phyloP scores from a whole-genome alignment of 1,140 invertebrate species.

The Heterodera schachtii region DNA sequence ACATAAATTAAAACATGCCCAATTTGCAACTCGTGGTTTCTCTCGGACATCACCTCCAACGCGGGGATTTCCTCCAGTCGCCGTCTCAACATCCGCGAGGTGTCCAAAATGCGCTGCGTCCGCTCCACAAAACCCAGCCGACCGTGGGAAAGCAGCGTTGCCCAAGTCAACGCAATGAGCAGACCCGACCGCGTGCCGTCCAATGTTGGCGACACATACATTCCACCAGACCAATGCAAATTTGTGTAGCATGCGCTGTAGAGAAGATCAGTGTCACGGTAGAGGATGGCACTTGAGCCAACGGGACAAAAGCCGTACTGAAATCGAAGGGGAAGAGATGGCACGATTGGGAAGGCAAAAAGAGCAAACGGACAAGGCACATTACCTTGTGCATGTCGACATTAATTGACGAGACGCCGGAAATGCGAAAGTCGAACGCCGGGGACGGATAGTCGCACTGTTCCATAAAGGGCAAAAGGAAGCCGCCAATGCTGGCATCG shows the following conservation, averaged over 20 bases:
- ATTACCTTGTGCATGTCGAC: conserved; percentile 93
- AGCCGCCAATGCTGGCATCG: conserved; percentile 88
- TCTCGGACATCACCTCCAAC: conserved; percentile 48
- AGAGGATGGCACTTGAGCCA: conserved; percentile 53
- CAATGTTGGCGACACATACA: conserved; percentile 53
- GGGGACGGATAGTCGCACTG: conserved; percentile 79
- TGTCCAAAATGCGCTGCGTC: conserved; percentile 49
- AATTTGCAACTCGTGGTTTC: too few species aligned
- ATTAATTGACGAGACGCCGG: conserved; percentile 93
- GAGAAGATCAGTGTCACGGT: conserved; percentile 48
- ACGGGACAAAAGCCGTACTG: conserved; percentile 56
- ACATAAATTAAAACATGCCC: too few species aligned
- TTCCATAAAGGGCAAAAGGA: conserved; percentile 87
- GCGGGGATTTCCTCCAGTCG: conserved; percentile 37
- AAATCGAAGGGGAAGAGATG: too few species aligned
- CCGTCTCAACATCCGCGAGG: conserved; percentile 29
- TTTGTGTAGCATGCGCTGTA: conserved; percentile 52
- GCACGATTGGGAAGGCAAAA: too few species aligned
- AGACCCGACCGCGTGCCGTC: conserved; percentile 47
- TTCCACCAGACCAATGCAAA: conserved; percentile 51
- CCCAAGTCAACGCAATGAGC: conserved; percentile 59
- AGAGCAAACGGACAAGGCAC: too few species aligned
- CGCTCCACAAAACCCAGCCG: conserved; percentile 51
- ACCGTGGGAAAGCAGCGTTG: conserved; percentile 49
- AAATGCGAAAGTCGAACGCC: conserved; percentile 83